phyloP scores from a whole-genome alignment of 2,113 vertebrate genomes.

The Todiramphus saurophagus region DNA sequence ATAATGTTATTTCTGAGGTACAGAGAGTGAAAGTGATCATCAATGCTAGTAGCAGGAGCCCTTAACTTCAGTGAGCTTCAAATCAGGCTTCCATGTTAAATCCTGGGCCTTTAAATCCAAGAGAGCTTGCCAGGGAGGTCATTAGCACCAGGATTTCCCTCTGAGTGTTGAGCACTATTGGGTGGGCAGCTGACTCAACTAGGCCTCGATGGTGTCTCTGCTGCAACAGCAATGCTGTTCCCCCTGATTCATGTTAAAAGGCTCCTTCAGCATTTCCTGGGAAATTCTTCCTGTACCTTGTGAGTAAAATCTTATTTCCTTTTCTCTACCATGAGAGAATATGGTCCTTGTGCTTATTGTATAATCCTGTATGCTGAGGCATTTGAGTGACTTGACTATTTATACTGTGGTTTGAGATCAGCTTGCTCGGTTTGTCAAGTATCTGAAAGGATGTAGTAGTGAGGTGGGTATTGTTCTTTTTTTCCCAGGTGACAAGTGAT shows the following conservation, averaged over 20 bases:
- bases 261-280: background rate
- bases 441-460: background rate
- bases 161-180: background rate
- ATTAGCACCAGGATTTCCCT: background rate
- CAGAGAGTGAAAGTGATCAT: background rate
- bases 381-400: background rate
- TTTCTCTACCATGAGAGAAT: background rate
- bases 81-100: background rate
- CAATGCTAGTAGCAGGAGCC: background rate
- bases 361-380: background rate
- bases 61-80: background rate
- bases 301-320: background rate
- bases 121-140: background rate
- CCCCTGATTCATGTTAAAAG: background rate
- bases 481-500: fast-evolving
- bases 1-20: background rate
- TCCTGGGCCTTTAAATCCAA: background rate
- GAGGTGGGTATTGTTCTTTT: background rate
- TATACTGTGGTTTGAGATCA: background rate
- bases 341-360: fast-evolving
- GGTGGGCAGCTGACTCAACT: background rate
- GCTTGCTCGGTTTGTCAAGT: background rate
- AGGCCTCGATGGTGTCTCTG: background rate
- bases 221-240: fast-evolving
- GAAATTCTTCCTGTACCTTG: background rate